phyloP scores from a whole-genome alignment of 2,113 vertebrate genomes.

The Xenus cinereus region DNA sequence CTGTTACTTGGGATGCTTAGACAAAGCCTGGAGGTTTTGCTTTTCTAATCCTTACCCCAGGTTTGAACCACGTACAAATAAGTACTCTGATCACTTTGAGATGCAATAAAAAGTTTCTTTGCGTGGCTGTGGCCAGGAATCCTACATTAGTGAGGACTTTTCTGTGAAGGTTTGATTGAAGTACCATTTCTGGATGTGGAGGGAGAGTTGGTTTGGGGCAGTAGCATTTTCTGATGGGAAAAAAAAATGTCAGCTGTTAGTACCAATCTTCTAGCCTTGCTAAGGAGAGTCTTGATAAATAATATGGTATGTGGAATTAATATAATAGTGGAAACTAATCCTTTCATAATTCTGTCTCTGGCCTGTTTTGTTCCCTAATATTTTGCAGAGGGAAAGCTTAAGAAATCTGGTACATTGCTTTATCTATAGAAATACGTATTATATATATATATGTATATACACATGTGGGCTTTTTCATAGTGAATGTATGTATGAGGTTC shows the following conservation, averaged over 20 bases:
- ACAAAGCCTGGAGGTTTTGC: neutral
- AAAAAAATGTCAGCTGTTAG: neutral
- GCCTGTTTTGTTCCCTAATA: neutral
- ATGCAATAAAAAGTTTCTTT: neutral
- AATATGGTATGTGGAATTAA: neutral
- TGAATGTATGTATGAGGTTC: neutral
- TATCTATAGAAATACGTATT: neutral
- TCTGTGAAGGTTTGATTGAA: neutral
- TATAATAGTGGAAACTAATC: neutral
- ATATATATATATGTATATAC: neutral
- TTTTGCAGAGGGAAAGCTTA: neutral
- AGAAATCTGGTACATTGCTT: neutral
- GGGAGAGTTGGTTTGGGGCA: neutral
- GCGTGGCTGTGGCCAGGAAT: neutral
- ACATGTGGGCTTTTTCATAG: neutral
- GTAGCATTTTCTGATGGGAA: neutral
- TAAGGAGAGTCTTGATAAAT: neutral
- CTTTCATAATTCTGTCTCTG: neutral
- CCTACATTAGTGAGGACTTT: neutral
- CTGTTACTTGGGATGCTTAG: neutral
- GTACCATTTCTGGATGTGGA: rapidly evolving
- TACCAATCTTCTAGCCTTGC: neutral
- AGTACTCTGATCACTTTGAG: neutral
- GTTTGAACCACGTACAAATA: neutral
- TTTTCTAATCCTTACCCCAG: neutral